Evolutionary conservation across 2,888 invertebrate species (phyloP).

Genomic region (Caenorhabditis zanzibari): DNA sequence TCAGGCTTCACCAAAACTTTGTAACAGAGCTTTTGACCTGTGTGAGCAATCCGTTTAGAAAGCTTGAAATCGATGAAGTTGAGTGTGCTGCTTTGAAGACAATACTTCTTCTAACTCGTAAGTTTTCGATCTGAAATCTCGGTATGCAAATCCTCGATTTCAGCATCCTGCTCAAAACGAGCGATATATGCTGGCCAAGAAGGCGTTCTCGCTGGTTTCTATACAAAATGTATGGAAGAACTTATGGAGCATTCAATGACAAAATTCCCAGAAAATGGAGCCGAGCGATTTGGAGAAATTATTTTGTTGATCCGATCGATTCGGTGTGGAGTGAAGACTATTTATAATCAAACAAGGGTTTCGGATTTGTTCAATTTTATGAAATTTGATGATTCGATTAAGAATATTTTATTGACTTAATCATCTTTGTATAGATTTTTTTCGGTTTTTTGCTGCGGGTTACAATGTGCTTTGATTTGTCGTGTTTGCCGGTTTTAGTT

Average conservation of each 20-base stretch:
- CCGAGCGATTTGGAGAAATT: conserved; percentile 66
- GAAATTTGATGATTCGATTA: conserved; percentile 68
- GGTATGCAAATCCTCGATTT: neutral
- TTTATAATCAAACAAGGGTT: conserved; percentile 68
- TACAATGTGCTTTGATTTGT: neutral
- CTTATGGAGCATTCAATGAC: conserved; percentile 61
- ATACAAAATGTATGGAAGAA: conserved; percentile 56
- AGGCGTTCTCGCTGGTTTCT: conserved; percentile 24
- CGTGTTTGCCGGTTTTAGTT: neutral
- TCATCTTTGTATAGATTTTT: neutral
- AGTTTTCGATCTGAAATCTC: conserved; percentile 35
- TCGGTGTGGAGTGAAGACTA: conserved; percentile 59
- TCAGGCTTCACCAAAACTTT: conserved; percentile 65
- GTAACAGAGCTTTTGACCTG: conserved; percentile 52
- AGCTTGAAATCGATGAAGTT: conserved; percentile 54
- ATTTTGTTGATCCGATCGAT: conserved; percentile 68
- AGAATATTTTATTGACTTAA: conserved; percentile 63
- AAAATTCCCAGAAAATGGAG: conserved; percentile 46
- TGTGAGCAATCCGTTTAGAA: conserved; percentile 60
- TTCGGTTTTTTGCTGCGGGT: neutral
- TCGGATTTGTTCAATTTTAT: conserved; percentile 72
- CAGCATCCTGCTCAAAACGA: conserved; percentile 44
- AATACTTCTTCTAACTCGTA: conserved; percentile 61
- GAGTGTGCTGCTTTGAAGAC: conserved; percentile 67
- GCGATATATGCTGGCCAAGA: conserved; percentile 59